Evolutionary conservation across 2,113 vertebrate genomes (phyloP), one percentile per base, ranked within the genome.

Genomic region (Gadus macrocephalus): DNA sequence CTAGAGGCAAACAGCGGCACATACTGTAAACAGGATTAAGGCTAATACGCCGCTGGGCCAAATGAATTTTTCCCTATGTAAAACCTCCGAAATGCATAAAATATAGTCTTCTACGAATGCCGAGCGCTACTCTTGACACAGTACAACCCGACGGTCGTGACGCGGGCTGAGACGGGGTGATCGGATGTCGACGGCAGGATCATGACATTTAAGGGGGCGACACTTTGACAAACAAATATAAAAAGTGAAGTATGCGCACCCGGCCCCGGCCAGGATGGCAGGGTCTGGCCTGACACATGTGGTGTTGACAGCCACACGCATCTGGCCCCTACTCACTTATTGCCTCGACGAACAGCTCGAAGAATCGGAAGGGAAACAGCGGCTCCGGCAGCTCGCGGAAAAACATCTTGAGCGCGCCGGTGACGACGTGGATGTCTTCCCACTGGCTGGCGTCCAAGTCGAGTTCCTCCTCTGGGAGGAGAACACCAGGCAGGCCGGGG

Each of bases 381-480:
- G 96, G 96, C 87, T 98, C 96, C 67, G 96, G 94, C 88, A 98
- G 93, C 91, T 98, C 95, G 83, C 95, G 93, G 93, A 98, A 97
- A 93, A 98, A 98, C 96, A 98, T 93, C 93, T 98, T 98, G 85
- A 98, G 96, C 83, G 96, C 96, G 92, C 96, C 96, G 67, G 96
- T 98, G 93, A 98, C 93, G 81, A 98, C 95, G 81, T 98, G 95
- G 91, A 98, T 93, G 92, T 98, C 96, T 92, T 98, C 96, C 95
- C 96, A 98, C 93, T 98, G 96, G 92, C 91, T 95, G 92, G 96
- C 95, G 80, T 96, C 96, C 93, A 98, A 95, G 94, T 98, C 94
- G 91, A 98, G 92, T 87, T 94, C 93, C 90, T 98, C 96, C 94
- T 98, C 96, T 98, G 90, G 92, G 92, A 92, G 89, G 90, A 92